Evolutionary conservation across 2,888 invertebrate genomes (phyloP).

Genomic region (Nymphalis urticae): DNA sequence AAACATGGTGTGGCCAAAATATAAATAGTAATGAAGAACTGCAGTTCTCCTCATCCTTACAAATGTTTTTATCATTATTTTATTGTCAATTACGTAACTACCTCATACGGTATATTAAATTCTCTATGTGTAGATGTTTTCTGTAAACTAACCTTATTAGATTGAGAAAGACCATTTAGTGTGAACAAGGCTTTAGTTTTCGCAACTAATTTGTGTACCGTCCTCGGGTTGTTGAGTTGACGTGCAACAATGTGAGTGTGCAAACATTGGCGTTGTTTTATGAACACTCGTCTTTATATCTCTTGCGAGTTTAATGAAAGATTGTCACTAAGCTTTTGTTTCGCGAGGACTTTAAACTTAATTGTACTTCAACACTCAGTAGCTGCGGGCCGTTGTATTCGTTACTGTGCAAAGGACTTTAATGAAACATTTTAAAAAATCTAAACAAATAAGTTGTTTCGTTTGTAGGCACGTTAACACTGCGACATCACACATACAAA

Average conservation of each 20-base stretch:
- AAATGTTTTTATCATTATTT: too few species aligned
- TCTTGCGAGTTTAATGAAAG: neutral
- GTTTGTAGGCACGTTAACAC: too few species aligned
- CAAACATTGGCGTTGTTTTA: constrained; percentile 1
- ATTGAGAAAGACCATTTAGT: neutral
- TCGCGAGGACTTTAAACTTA: neutral
- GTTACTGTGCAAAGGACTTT: neutral
- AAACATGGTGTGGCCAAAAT: too few species aligned
- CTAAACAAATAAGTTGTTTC: neutral
- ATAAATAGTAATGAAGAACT: too few species aligned
- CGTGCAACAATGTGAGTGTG: constrained; percentile 2
- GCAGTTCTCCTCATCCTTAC: too few species aligned
- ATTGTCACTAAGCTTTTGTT: constrained; percentile 4
- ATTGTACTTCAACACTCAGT: neutral
- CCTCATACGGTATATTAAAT: too few species aligned
- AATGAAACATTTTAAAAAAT: neutral
- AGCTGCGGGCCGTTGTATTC: neutral
- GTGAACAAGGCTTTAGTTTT: constrained; percentile 1
- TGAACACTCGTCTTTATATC: neutral
- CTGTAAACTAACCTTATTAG: neutral
- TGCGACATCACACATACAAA: too few species aligned
- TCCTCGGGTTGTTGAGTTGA: neutral
- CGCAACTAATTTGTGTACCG: constrained; percentile 16
- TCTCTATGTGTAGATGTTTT: too few species aligned
- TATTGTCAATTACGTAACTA: too few species aligned